phyloP scores from a whole-genome alignment of 2,797 vertebrate genomes.

The Diplodus sargus region DNA sequence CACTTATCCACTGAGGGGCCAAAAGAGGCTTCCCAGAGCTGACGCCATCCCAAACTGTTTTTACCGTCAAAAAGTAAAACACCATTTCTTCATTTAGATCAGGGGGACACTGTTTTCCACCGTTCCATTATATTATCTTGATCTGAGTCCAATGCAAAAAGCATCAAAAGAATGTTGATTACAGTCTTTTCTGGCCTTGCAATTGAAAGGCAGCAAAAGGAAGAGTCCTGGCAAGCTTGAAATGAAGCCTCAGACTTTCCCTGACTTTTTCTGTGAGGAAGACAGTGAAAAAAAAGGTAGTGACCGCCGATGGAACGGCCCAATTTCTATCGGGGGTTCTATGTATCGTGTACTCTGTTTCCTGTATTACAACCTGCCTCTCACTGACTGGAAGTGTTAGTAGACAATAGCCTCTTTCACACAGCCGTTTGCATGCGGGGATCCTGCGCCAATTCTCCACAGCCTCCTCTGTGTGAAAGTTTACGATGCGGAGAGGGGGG shows the following conservation, averaged over 20 bases:
- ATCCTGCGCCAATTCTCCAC: no score
- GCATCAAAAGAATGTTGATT: not conserved
- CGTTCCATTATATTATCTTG: not conserved
- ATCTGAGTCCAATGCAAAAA: not conserved
- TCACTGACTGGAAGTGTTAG: no score
- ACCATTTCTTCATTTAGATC: conserved; percentile 18
- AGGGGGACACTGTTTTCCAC: not conserved
- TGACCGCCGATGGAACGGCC: no score
- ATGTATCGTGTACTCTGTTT: no score
- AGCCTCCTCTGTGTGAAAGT: no score
- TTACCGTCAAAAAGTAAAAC: conserved; percentile 21
- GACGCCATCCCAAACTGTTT: conserved; percentile 25
- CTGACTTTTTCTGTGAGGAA: not conserved
- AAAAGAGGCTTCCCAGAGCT: conserved; percentile 27
- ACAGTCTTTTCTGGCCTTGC: not conserved
- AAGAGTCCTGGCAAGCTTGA: not conserved
- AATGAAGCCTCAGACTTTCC: not conserved
- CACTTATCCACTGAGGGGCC: conserved; percentile 24
- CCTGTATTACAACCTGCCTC: no score
- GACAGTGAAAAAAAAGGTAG: not conserved
- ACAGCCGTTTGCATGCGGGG: no score
- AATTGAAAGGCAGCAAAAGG: not conserved
- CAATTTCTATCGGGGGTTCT: no score
- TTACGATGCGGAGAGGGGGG: no score
- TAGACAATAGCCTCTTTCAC: no score